Conservation (phyloP, 2,797 vertebrate species). For the Champsocephalus gunnari region DNA sequence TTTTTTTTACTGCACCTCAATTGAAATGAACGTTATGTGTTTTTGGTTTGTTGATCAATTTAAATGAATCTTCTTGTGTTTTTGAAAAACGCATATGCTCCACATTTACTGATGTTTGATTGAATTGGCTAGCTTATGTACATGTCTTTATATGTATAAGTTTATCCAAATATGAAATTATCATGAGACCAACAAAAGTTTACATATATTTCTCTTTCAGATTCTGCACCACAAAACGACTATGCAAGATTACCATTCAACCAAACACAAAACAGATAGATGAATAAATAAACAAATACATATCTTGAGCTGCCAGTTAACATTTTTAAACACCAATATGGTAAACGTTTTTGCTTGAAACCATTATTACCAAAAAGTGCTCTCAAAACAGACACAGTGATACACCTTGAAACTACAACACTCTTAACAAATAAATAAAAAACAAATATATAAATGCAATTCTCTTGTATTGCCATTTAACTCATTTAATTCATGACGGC, state of each 20-base stretch:
- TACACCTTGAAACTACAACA: background rate
- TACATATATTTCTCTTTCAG: background rate
- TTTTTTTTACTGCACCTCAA: background rate
- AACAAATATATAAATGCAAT: no score
- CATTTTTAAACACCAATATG: background rate
- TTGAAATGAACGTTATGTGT: background rate
- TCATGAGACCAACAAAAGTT: background rate
- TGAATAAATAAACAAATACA: no score
- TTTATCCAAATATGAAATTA: constrained; percentile 6
- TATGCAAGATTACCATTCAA: background rate
- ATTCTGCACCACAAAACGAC: background rate
- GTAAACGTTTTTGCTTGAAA: background rate
- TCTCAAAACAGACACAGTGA: background rate
- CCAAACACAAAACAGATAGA: background rate
- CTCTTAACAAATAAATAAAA: no score
- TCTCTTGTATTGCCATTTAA: no score
- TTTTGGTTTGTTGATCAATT: background rate
- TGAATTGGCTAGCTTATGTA: background rate
- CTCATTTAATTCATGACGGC: no score
- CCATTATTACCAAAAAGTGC: background rate
- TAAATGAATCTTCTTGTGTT: background rate
- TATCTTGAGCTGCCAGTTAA: background rate
- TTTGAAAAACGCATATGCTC: background rate
- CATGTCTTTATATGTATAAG: background rate
- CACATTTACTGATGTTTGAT: background rate